Evolutionary conservation across 2,113 vertebrate species (phyloP), one percentile per base, ranked within the genome.

Genomic region (Perca fluviatilis): DNA sequence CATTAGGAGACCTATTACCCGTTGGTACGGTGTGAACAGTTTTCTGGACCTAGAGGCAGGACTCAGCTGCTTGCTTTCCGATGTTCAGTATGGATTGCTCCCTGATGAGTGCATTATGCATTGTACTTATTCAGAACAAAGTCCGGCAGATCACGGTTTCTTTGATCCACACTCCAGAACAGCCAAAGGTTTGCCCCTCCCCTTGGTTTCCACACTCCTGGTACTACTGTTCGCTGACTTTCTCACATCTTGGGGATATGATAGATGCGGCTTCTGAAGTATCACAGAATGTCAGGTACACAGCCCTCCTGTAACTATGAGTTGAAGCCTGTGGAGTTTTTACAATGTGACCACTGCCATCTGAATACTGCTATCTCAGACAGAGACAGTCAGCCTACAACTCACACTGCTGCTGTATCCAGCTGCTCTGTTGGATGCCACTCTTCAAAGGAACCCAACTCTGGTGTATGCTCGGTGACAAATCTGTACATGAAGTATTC

Each of bases 91-190:
- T 3, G 23, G 7, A 2, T 27, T 67, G 51, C 23, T 67, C n/a
- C 46, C 6, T 66, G 53, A 66, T 77, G 51, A 54, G 9, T 21
- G 5, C 1, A 1, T 66, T 66, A 3, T 67, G 46, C 23, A 67
- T 66, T 49, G 43, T 43, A n/a, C 27, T 43, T 66, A 2, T 66
- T 66, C 23, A 66, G 64, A 66, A 49, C 46, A 15, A 49, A 23
- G 9, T 49, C 64, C 11, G 46, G 64, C 64, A 49, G 64, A 27
- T 77, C n/a, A 56, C n/a, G 53, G 74, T 21, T 58, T 74, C 50
- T 74, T 54, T 78, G 8, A n/a, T n/a, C n/a, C n/a, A n/a, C n/a
- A n/a, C n/a, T n/a, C n/a, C n/a, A n/a, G n/a, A n/a, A n/a, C n/a
- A 40, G 3, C 56, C n/a, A 43, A 63, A 6, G 79, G 79, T 6